Evolutionary conservation across 1,140 invertebrate species (phyloP).

Genomic region (Drosophila miranda): DNA sequence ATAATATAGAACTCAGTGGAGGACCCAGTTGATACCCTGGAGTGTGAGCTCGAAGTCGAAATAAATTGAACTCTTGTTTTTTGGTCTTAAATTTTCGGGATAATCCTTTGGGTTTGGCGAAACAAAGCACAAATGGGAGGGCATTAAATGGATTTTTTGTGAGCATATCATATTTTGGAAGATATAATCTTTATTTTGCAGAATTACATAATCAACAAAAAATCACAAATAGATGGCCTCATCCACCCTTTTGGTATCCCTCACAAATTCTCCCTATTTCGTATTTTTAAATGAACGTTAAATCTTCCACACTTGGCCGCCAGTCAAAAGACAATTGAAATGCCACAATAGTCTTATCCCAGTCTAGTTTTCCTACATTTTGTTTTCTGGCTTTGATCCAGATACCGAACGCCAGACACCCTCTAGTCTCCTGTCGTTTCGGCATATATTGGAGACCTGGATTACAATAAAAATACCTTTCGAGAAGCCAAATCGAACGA

Average conservation of each 20-base stretch:
- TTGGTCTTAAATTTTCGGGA: too few relatives aligned
- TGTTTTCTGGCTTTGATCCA: neutral
- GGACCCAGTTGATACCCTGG: neutral
- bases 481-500: neutral
- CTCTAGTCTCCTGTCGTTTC: neutral
- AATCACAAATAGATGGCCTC: neutral
- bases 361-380: neutral
- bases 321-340: constrained; percentile 49
- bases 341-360: constrained; percentile 23
- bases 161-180: too few relatives aligned
- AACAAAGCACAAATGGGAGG: too few relatives aligned
- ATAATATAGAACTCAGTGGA: neutral
- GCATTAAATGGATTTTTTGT: too few relatives aligned
- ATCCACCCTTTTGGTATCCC: neutral
- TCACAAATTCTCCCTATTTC: too few relatives aligned
- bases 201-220: too few relatives aligned
- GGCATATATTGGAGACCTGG: too few relatives aligned
- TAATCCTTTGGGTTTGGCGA: too few relatives aligned
- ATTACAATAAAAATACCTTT: neutral
- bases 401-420: neutral
- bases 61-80: too few relatives aligned
- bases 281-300: neutral
- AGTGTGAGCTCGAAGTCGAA: too few relatives aligned
- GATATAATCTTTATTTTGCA: too few relatives aligned
- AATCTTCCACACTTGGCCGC: constrained; percentile 24